These are phyloP conservation scores for Scaptomyza flava DNA, from an alignment of 2,888 invertebrate genomes.

Conservation along the genomic window DNA sequence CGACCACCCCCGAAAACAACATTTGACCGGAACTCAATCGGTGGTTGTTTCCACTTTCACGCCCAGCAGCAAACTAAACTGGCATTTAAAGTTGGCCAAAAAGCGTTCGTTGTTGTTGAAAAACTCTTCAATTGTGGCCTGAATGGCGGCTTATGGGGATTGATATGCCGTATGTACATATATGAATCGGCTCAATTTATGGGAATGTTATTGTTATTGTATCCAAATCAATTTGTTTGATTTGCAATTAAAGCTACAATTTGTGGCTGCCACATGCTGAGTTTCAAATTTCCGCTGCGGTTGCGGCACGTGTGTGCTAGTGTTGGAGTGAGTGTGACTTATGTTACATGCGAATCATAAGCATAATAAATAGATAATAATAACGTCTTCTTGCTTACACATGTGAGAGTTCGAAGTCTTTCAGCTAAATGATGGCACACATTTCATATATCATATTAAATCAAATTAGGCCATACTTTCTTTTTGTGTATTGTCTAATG, in stretches of 20 bases:
- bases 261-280: constrained; percentile 66
- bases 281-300: constrained; percentile 62
- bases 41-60: constrained; percentile 69
- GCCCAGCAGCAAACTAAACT: constrained; percentile 31
- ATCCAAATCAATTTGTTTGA: constrained; percentile 54
- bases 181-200: constrained; percentile 62
- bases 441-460: constrained; percentile 30
- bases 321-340: constrained; percentile 52
- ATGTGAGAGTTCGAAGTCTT: constrained; percentile 1
- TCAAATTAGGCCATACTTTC: constrained; percentile 41
- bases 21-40: constrained; percentile 16
- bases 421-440: constrained; percentile 7
- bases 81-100: constrained; percentile 44
- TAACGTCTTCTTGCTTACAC: constrained; percentile 7
- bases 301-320: constrained; percentile 64
- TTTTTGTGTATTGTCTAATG: constrained; percentile 50
- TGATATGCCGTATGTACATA: background rate
- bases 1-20: constrained; percentile 23
- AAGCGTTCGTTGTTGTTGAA: background rate
- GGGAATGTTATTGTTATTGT: constrained; percentile 14
- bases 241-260: constrained; percentile 61
- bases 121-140: constrained; percentile 9
- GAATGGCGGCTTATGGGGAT: constrained; percentile 19
- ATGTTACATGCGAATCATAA: constrained; percentile 35
- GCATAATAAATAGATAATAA: background rate